Evolutionary conservation across 2,113 vertebrate species (phyloP), one percentile per base, ranked within the genome.

Genomic region (Melanotaenia duboulayi): DNA sequence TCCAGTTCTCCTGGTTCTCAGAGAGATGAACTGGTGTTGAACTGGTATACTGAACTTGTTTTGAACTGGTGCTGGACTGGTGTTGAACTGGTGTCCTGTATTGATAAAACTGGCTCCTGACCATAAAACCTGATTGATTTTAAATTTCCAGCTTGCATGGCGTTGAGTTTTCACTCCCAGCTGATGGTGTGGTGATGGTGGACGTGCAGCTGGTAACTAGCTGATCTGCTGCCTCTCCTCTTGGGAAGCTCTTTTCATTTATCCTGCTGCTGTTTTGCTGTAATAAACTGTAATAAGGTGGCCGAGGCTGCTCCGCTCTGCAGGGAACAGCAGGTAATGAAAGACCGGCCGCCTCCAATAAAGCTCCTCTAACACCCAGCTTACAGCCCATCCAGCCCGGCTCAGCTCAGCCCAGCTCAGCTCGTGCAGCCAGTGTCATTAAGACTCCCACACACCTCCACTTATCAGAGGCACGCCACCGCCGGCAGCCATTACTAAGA

Each of bases 271-370:
- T 83, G 74, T 80, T 84, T 80, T 84, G 75, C 84, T 87, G 81
- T 90, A 91, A 91, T 90, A 90, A 91, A 89, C 63, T 90, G 90
- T 90, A 91, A 91, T 91, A 91, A 90, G 86, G 78, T 67, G 88
- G 83, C 75, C 79, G 77, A 81, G 79, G 75, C 77, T 63, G 68
- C 71, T 64, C 16, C 20, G 58, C 79, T 91, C 90, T 87, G 80
- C 87, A 60, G 88, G 90, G 90, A 91, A 64, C 79, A 82, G 88
- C 83, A 85, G 88, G 81, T 90, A 90, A 90, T 91, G 85, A 90
- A 90, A 90, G 86, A 89, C 58, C 65, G 62, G 83, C 82, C 80
- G 86, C 78, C 84, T 87, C 78, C 88, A 91, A 91, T 90, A 91
- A 91, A 81, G 76, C 84, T 86, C 65, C 81, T 80, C 88, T 89